These are phyloP conservation scores for Toxotes chatareus DNA, from an alignment of 2,113 vertebrate species.

Conservation along the genomic window DNA sequence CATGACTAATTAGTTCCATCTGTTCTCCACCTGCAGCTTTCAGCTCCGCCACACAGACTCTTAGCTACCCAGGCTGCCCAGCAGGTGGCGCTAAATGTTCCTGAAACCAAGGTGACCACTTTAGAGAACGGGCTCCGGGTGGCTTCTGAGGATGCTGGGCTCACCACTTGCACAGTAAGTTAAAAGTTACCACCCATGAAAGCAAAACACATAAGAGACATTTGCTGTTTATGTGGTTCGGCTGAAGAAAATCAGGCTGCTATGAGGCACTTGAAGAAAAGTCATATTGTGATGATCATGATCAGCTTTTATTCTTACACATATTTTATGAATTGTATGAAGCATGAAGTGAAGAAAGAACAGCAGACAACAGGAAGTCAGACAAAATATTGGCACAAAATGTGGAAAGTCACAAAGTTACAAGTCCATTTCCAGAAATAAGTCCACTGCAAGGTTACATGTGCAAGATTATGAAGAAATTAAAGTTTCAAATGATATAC, in stretches of 20 bases:
- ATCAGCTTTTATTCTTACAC: no score
- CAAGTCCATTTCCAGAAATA: no score
- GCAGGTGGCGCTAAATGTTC: constrained; percentile 91
- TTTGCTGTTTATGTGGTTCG: neutral
- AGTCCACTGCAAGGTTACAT: no score
- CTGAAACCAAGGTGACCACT: constrained; percentile 92
- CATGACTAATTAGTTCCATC: neutral
- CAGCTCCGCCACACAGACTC: constrained; percentile 74
- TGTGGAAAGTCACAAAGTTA: no score
- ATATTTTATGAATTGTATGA: no score
- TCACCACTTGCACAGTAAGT: constrained; percentile 94
- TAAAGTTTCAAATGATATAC: no score
- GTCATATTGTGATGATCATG: no score
- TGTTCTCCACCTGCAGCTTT: constrained; percentile 50
- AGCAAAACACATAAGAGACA: neutral
- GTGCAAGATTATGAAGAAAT: no score
- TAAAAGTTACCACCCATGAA: neutral
- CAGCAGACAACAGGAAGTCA: no score
- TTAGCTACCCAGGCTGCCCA: constrained; percentile 84
- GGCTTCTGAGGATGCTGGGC: constrained; percentile 95
- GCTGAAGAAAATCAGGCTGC: neutral
- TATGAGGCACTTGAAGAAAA: no score
- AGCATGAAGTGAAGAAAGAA: no score
- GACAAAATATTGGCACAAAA: no score
- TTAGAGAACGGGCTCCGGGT: constrained; percentile 94